Evolutionary conservation across 2,888 invertebrate genomes (phyloP).

Genomic region (Heliconius cydno): DNA sequence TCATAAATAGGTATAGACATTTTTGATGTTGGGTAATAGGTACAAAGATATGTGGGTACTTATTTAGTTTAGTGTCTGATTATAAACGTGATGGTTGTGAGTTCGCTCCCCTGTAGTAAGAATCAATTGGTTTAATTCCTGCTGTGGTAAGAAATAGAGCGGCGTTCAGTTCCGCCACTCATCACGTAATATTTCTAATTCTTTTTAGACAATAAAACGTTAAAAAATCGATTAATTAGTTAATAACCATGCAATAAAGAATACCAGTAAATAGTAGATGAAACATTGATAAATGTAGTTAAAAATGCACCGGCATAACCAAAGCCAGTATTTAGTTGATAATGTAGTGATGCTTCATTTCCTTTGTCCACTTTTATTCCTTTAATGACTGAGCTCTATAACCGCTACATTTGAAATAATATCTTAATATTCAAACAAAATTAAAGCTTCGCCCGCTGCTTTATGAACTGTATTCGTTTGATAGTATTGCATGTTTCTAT

Average conservation of each 20-base stretch:
- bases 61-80: not conserved
- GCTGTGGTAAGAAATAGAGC: not conserved
- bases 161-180: not conserved
- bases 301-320: not conserved
- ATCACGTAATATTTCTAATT: not conserved
- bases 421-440: constrained; percentile 11
- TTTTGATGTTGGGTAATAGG: too few species aligned
- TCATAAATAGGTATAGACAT: not conserved
- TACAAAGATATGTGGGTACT: not conserved
- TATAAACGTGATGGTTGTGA: too few species aligned
- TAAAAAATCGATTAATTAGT: too few species aligned
- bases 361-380: constrained; percentile 27
- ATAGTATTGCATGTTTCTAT: constrained; percentile 12
- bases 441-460: constrained; percentile 1
- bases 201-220: not conserved
- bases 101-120: not conserved
- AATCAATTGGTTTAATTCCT: not conserved
- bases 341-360: constrained; percentile 30
- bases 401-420: constrained; percentile 27
- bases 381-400: constrained; percentile 26
- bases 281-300: constrained; percentile 1
- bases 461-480: constrained; percentile 27
- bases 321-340: constrained; percentile 19
- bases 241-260: too few species aligned
- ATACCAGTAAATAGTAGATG: not conserved